A percentile compares a stretch with the other conserved stretches of the same genome.
Conservation (phyloP, 2,113 vertebrate species). For the Cyphomyrus plagiostoma region DNA sequence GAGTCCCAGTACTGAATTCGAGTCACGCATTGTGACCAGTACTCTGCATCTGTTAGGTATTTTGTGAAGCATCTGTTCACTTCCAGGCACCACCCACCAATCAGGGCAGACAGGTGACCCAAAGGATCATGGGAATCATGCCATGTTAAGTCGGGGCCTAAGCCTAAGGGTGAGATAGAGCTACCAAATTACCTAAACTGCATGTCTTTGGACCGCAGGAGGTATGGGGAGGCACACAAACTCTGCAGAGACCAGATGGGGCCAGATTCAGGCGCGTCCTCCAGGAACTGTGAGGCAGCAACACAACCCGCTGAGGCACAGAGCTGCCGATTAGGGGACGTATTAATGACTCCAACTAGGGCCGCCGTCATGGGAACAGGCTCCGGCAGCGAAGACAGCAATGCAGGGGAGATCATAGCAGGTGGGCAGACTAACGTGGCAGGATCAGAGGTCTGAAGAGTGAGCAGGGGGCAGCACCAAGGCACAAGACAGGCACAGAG, state of each 20-base stretch:
- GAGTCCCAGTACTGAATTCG: neutral
- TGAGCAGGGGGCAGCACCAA: neutral
- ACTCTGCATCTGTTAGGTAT: neutral
- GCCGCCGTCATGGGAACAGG: neutral
- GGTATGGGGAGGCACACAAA: neutral
- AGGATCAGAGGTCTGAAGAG: neutral
- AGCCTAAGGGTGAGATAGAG: neutral
- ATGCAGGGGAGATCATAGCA: neutral
- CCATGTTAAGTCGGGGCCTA: neutral
- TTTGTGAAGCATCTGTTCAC: constrained; percentile 2
- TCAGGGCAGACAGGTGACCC: neutral
- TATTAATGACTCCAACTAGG: neutral
- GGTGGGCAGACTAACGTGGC: neutral
- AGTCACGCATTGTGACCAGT: neutral
- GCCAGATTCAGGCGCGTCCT: neutral
- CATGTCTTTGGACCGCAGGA: neutral
- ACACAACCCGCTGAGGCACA: neutral
- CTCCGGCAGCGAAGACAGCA: neutral
- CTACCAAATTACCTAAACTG: neutral
- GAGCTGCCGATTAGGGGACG: neutral
- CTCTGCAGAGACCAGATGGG: constrained; percentile 1
- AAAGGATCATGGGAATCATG: neutral
- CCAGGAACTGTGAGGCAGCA: neutral
- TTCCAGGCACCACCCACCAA: neutral
- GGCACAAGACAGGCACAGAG: neutral